Conservation (phyloP, 2,888 invertebrate genomes). For the Diarsia rubi region DNA sequence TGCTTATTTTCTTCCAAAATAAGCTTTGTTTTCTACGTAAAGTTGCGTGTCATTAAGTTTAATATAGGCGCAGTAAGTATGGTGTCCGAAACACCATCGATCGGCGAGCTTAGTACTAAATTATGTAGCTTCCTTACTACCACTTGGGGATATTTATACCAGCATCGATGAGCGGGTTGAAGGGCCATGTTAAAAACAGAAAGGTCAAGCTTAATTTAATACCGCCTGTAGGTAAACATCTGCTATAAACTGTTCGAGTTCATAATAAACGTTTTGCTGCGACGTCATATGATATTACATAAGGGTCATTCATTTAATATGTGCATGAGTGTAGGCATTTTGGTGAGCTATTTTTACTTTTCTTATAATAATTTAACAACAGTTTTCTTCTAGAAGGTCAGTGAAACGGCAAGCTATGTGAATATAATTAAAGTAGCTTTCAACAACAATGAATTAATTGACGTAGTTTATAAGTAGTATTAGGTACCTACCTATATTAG, state of each 20-base stretch:
- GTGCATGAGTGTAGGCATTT: slow-evolving; percentile 39
- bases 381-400: slow-evolving; percentile 41
- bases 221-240: slow-evolving; percentile 46
- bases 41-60: slow-evolving; percentile 32
- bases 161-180: slow-evolving; percentile 70
- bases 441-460: slow-evolving; percentile 33
- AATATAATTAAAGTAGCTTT: slow-evolving; percentile 31
- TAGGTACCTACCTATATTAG: slow-evolving; percentile 9
- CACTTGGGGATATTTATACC: slow-evolving; percentile 81
- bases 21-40: not conserved
- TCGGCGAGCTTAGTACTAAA: slow-evolving; percentile 78
- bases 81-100: slow-evolving; percentile 78
- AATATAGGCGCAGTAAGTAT: slow-evolving; percentile 43
- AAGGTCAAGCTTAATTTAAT: slow-evolving; percentile 75
- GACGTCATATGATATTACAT: slow-evolving; percentile 35
- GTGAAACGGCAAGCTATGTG: slow-evolving; percentile 27
- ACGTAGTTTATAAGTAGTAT: slow-evolving; percentile 18
- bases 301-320: slow-evolving; percentile 29
- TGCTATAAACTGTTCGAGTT: slow-evolving; percentile 35
- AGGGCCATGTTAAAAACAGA: slow-evolving; percentile 77
- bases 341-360: slow-evolving; percentile 34
- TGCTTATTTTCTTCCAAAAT: not conserved
- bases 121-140: slow-evolving; percentile 81
- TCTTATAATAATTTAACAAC: slow-evolving; percentile 25
- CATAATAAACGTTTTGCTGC: slow-evolving; percentile 27